Percentiles rank a stretch among this genome's conserved stretches.
Conservation (phyloP, 2,888 invertebrate species). For the Trissolcus brochymenae region DNA sequence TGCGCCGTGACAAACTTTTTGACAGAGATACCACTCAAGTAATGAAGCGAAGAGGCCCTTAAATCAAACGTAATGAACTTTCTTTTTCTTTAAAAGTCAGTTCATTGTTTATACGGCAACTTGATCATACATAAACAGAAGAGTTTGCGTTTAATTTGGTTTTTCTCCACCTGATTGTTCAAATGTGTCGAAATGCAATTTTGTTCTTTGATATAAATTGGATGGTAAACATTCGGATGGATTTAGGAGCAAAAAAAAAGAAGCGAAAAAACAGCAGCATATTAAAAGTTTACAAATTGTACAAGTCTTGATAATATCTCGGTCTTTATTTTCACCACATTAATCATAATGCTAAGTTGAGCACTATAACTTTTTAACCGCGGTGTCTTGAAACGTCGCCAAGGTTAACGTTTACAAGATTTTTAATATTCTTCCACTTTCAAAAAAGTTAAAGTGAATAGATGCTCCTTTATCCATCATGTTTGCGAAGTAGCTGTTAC, state of each 20-base stretch:
- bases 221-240: background rate
- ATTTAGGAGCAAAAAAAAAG: background rate
- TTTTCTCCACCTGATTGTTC: too few species aligned
- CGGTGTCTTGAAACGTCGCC: constrained; percentile 57
- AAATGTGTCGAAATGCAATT: too few species aligned
- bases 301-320: background rate
- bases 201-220: too few species aligned
- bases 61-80: constrained; percentile 17
- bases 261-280: too few species aligned
- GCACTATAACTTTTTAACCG: constrained; percentile 24
- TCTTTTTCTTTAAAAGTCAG: background rate
- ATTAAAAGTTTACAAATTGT: too few species aligned
- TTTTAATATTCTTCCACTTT: constrained; percentile 32
- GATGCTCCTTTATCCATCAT: constrained; percentile 43
- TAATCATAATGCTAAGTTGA: constrained; percentile 64
- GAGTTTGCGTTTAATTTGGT: too few species aligned
- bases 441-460: constrained; percentile 34
- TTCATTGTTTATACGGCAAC: constrained; percentile 8
- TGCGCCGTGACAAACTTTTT: constrained; percentile 7
- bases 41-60: constrained; percentile 6
- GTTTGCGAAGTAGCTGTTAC: constrained; percentile 6
- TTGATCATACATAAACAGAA: background rate
- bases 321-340: constrained; percentile 25
- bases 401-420: constrained; percentile 58
- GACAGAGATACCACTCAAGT: constrained; percentile 7